A percentile compares a stretch with the other conserved stretches of the same genome.
These are phyloP conservation scores for Tenebrosternarchus preto DNA, from an alignment of 2,113 vertebrate genomes.

Conservation along the genomic window DNA sequence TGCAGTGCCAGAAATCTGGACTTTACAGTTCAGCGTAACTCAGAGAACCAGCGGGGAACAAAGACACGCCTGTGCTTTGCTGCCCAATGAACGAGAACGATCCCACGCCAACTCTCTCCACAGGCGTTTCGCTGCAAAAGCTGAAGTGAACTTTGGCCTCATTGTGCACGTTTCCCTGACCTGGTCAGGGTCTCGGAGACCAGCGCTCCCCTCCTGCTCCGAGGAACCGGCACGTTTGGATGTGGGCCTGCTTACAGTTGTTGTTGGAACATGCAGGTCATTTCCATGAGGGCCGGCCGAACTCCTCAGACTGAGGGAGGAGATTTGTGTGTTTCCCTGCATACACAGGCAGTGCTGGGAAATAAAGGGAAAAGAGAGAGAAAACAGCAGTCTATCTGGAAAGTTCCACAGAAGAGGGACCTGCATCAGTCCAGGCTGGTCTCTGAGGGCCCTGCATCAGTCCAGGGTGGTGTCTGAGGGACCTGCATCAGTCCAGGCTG, in stretches of 20 bases:
- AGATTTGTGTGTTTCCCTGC: neutral
- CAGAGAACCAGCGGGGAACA: neutral
- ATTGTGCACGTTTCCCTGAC: neutral
- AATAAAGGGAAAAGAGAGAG: slow-evolving; percentile 44
- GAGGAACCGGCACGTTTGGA: slow-evolving; percentile 17
- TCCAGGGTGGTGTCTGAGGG: no score
- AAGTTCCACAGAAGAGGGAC: neutral
- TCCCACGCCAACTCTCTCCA: neutral
- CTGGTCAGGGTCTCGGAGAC: neutral
- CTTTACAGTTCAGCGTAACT: neutral
- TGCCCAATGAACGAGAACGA: neutral
- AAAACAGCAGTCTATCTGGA: neutral
- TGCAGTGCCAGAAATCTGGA: neutral
- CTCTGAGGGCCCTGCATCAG: no score
- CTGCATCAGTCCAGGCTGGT: no score
- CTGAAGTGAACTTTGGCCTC: neutral
- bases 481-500: no score
- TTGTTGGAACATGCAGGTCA: slow-evolving; percentile 33
- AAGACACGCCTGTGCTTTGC: neutral
- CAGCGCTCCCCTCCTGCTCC: neutral
- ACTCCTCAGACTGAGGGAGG: neutral
- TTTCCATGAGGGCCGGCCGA: slow-evolving; percentile 9
- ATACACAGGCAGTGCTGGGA: neutral
- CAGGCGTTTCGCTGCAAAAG: neutral
- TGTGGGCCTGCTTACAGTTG: neutral